Percentiles rank a stretch among this genome's conserved stretches.
phyloP scores from a whole-genome alignment of 1,140 invertebrate genomes.

The Arctopsyche grandis region DNA sequence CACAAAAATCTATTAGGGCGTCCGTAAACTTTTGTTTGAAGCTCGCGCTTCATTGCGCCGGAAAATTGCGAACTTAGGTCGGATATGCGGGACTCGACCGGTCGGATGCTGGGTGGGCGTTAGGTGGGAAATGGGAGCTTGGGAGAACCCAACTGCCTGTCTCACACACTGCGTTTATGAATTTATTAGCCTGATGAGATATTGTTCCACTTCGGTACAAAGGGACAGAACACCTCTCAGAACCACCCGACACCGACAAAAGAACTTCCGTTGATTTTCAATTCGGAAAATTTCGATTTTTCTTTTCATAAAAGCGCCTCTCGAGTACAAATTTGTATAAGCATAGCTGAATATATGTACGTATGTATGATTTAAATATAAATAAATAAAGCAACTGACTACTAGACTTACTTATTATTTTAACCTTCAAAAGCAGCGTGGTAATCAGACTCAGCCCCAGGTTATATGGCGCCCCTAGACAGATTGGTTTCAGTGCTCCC shows the following conservation, averaged over 20 bases:
- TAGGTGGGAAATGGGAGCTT: neutral
- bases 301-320: neutral
- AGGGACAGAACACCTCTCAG: no score
- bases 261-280: no score
- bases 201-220: slow-evolving; percentile 30
- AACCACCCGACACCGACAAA: no score
- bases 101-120: neutral
- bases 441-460: no score
- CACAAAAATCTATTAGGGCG: slow-evolving; percentile 40
- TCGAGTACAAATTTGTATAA: neutral
- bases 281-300: no score
- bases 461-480: no score
- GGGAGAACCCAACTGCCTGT: slow-evolving; percentile 10
- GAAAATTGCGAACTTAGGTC: slow-evolving; percentile 41
- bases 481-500: no score
- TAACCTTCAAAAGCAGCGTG: no score
- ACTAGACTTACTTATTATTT: no score
- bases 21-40: slow-evolving; percentile 41
- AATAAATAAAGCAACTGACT: no score
- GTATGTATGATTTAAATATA: no score
- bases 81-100: slow-evolving; percentile 8
- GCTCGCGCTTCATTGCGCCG: slow-evolving; percentile 37
- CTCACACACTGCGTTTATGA: slow-evolving; percentile 38
- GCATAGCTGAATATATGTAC: no score
- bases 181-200: slow-evolving; percentile 44